phyloP scores from a whole-genome alignment of 2,888 invertebrate species.

The Megastigmus dorsalis region DNA sequence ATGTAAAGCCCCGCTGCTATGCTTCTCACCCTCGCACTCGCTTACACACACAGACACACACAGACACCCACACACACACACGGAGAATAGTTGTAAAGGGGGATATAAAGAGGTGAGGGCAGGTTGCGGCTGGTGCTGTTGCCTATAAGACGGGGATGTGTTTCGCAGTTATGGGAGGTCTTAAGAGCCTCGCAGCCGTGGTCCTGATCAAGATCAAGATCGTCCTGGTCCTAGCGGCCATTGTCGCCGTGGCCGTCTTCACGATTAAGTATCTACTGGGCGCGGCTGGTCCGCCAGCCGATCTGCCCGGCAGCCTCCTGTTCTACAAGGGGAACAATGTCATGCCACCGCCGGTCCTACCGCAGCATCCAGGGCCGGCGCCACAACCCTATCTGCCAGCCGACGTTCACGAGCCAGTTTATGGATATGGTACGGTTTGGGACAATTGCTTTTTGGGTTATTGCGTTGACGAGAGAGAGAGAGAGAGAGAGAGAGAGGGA shows the following conservation, averaged over 20 bases:
- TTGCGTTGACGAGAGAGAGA: too few relatives aligned
- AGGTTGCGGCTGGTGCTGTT: too few relatives aligned
- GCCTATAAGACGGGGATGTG: too few relatives aligned
- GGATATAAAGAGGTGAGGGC: background rate
- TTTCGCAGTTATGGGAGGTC: slow-evolving; percentile 62
- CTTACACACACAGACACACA: background rate
- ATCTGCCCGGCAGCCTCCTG: slow-evolving; percentile 38
- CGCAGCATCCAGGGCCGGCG: slow-evolving; percentile 12
- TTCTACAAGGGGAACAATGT: slow-evolving; percentile 38
- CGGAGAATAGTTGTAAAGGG: background rate
- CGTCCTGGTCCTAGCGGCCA: slow-evolving; percentile 59
- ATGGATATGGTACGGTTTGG: slow-evolving; percentile 55
- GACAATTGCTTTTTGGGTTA: background rate
- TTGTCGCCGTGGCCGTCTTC: slow-evolving; percentile 60
- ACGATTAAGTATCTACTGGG: slow-evolving; percentile 59
- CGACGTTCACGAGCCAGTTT: slow-evolving; percentile 53
- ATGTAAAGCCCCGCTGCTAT: slow-evolving; percentile 25
- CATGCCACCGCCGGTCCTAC: background rate
- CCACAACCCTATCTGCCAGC: slow-evolving; percentile 31
- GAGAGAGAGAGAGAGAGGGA: too few relatives aligned
- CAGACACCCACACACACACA: background rate
- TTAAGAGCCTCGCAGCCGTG: slow-evolving; percentile 62
- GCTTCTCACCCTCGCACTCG: background rate
- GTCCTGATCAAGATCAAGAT: slow-evolving; percentile 65
- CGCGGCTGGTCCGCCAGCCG: slow-evolving; percentile 35